A percentile compares a stretch with the other conserved stretches of the same genome.
phyloP scores from a whole-genome alignment of 92 coral and sea anemone species.

The Hydrozoanthus gracilis region DNA sequence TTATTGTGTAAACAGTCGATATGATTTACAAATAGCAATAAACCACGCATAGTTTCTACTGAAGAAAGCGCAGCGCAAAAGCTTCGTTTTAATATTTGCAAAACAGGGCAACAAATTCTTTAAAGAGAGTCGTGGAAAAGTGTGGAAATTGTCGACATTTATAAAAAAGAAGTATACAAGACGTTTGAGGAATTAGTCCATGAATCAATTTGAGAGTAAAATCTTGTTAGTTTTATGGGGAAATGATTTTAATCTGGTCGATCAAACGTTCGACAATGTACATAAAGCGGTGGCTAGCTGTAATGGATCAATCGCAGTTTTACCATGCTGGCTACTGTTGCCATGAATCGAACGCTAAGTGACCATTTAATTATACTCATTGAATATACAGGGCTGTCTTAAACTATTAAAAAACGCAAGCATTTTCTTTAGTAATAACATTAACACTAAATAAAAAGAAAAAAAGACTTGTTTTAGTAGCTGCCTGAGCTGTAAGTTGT shows the following conservation, averaged over 20 bases:
- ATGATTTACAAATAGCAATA: slow-evolving; percentile 18
- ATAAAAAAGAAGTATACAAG: neutral
- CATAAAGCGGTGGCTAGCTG: slow-evolving; percentile 18
- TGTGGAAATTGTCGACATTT: neutral
- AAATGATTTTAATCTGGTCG: slow-evolving; percentile 30
- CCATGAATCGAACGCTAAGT: slow-evolving; percentile 2
- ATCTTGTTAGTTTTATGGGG: slow-evolving; percentile 33
- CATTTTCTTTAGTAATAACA: neutral
- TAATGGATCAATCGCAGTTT: slow-evolving; percentile 28
- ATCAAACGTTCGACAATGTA: neutral
- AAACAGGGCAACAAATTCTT: neutral
- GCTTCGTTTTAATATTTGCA: neutral
- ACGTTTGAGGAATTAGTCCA: neutral
- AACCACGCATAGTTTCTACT: neutral
- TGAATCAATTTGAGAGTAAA: neutral
- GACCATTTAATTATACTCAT: too few species aligned
- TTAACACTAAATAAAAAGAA: neutral
- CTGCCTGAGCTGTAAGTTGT: neutral
- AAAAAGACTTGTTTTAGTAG: neutral
- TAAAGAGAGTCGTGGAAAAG: neutral
- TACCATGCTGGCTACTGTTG: neutral
- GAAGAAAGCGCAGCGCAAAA: slow-evolving; percentile 1
- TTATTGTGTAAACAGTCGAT: neutral
- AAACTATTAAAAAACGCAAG: neutral
- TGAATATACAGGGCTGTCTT: neutral